Base-by-base conservation (phyloP, 2,797 vertebrate species). In the Otus scops region DNA sequence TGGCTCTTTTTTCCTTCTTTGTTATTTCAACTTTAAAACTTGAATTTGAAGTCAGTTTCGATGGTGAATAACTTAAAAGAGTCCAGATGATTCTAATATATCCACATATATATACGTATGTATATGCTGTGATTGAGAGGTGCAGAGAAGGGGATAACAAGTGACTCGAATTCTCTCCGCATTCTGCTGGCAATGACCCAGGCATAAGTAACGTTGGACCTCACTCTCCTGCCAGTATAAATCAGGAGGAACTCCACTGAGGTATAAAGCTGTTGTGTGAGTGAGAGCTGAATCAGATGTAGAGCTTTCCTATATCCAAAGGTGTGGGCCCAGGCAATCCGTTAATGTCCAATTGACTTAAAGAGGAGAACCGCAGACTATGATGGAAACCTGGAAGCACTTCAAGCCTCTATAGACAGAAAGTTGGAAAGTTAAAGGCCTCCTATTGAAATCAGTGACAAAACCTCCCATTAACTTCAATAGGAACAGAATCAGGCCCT, bases 11-110 rank as follows among this genome's bases (percentile, higher is more conserved):
- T 85, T 85, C 43, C 27, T 90, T 84, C 91, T 95, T 97, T 96
- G 93, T 95, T 97, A 90, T 95, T 97, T 95, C 92, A 96, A 94
- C 73, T 95, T 95, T 93, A 97, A 92, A 91, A 94, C 90, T 91
- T 83, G 74, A 95, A 92, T 93, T 85, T 90, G 41, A 93, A 92
- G 68, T 89, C 75, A 39, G 39, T 86, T 94, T 94, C 9, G 3
- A 84, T 51, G 85, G 92, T 56, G 89, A 92, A 93, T 84, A 92
- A 75, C 78, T 95, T 96, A 92, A 83, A 91, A 95, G 61, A 41
- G 50, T 81, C 92, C 94, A 95, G 94, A 95, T 92, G 94, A 94
- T 88, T 96, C 80, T 60, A 93, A 87, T 91, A 85, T 84, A 92
- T 85, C 75, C 38, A 5, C 78, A 71, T 85, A 80, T 22, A 85